phyloP scores from a whole-genome alignment of 2,888 invertebrate species.

The Dugesia japonica region DNA sequence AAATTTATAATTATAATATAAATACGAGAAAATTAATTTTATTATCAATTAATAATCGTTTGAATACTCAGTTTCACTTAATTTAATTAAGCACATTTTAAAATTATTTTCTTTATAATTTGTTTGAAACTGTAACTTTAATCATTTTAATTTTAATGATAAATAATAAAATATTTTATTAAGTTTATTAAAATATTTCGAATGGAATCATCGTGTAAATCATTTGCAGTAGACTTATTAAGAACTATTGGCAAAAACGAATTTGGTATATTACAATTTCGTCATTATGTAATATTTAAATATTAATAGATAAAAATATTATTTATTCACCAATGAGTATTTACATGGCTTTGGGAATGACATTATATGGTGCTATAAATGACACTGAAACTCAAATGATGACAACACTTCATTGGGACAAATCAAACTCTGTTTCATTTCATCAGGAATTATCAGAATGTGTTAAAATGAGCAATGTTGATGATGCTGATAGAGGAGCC shows the following conservation, averaged over 20 bases:
- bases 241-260: background rate
- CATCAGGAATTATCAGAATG: background rate
- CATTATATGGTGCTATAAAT: slow-evolving; percentile 44
- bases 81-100: too few species aligned
- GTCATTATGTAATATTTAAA: background rate
- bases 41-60: too few species aligned
- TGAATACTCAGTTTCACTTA: too few species aligned
- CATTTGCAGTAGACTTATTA: background rate
- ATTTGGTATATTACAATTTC: background rate
- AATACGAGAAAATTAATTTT: too few species aligned
- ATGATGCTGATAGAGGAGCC: background rate
- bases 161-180: background rate
- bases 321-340: slow-evolving; percentile 48
- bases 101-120: too few species aligned
- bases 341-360: slow-evolving; percentile 46
- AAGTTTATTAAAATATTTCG: background rate
- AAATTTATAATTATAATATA: too few species aligned
- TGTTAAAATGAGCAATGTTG: background rate
- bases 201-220: background rate
- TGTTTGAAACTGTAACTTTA: too few species aligned
- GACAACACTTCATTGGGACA: slow-evolving; percentile 36
- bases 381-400: slow-evolving; percentile 42
- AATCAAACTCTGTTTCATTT: slow-evolving; percentile 28
- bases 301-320: slow-evolving; percentile 37
- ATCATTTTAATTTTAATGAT: too few species aligned